These are phyloP conservation scores for Periparus ater DNA, from an alignment of 2,797 vertebrate species.

Conservation along the genomic window DNA sequence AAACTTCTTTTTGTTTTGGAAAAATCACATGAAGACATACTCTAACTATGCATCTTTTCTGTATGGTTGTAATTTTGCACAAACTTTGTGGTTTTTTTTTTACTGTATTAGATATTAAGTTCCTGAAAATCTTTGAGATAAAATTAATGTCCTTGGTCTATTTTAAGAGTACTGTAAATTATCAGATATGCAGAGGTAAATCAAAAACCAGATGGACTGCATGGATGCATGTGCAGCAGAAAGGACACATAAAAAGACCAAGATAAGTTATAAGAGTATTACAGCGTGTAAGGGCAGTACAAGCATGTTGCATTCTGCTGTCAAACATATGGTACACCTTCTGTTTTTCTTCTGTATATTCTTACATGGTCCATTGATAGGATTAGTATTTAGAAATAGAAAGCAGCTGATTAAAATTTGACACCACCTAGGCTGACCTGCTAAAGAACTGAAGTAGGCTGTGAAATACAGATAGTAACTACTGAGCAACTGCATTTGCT, in stretches of 20 bases:
- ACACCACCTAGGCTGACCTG: not conserved
- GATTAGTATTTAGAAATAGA: not conserved
- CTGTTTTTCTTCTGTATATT: not conserved
- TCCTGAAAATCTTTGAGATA: not conserved
- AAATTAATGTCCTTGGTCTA: not conserved
- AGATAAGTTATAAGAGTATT: not conserved
- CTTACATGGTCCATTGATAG: not conserved
- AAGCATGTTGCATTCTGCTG: not conserved
- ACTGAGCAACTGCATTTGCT: not conserved
- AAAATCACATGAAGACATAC: not conserved
- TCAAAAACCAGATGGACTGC: not conserved
- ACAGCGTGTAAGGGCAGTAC: not conserved
- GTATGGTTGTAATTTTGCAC: not conserved
- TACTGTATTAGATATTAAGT: not conserved
- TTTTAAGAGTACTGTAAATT: not conserved
- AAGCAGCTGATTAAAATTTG: not conserved
- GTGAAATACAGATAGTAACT: not conserved
- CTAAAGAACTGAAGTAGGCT: not conserved
- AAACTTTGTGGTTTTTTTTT: not conserved
- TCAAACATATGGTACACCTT: conserved; percentile 1
- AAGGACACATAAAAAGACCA: not conserved
- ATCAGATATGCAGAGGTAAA: not conserved
- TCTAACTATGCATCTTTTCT: not conserved
- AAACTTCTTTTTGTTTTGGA: not conserved
- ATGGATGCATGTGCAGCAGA: not conserved